Evolutionary conservation across 1,140 invertebrate genomes (phyloP).

Genomic region (Stegodyphus mimosarum): DNA sequence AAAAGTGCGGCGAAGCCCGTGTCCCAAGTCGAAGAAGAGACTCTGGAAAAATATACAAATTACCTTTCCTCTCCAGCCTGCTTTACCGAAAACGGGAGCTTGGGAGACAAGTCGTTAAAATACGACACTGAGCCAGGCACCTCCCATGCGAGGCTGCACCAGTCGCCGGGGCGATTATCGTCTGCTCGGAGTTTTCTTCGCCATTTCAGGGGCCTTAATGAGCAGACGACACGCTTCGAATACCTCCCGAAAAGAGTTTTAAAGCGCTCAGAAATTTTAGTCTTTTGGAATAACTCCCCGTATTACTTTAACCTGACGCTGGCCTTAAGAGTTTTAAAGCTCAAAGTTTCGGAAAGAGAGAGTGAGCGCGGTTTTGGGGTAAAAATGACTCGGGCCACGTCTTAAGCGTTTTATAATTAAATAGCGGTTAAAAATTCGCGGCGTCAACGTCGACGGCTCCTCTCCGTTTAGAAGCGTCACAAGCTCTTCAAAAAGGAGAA

Average conservation of each 20-base stretch:
- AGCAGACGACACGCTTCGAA: constrained; percentile 21
- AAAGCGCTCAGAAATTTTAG: constrained; percentile 14
- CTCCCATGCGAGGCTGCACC: background rate
- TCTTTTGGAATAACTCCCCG: background rate
- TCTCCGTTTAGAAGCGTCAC: too few species aligned
- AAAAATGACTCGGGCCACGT: background rate
- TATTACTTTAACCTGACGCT: background rate
- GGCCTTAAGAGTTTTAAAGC: background rate
- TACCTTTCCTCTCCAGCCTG: background rate
- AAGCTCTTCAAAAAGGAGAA: too few species aligned
- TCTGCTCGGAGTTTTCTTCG: background rate
- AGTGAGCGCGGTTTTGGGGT: background rate
- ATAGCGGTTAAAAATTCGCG: constrained; percentile 9
- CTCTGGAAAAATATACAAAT: background rate
- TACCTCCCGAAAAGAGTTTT: constrained; percentile 3
- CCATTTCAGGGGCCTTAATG: constrained; percentile 5
- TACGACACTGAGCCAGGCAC: background rate
- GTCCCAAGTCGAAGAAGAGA: background rate
- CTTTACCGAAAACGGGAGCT: background rate
- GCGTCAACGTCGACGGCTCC: too few species aligned
- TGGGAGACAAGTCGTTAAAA: background rate
- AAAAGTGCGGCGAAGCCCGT: too few species aligned
- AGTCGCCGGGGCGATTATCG: constrained; percentile 5
- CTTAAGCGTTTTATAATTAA: constrained; percentile 22
- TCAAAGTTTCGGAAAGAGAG: background rate